Conservation (phyloP, 2,113 vertebrate species). For the Semicossyphus pulcher region DNA sequence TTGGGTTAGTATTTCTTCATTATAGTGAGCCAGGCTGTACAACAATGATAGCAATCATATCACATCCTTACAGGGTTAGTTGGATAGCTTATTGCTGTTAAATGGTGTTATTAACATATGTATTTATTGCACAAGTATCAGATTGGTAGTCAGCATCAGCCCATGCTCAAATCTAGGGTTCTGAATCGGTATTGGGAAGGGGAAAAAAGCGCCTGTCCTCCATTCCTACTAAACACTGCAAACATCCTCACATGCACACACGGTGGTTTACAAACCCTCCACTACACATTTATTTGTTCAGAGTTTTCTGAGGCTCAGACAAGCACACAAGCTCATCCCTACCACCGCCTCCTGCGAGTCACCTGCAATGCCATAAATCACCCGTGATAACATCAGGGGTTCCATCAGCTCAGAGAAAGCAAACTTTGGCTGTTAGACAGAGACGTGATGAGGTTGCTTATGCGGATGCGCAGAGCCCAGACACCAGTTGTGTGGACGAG, state of each 20-base stretch:
- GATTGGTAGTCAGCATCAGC: background rate
- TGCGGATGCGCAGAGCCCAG: constrained; percentile 57
- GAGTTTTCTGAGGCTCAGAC: constrained; percentile 11
- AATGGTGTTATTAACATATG: too few relatives aligned
- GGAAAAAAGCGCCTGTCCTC: background rate
- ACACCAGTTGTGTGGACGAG: constrained; percentile 53
- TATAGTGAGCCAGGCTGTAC: too few relatives aligned
- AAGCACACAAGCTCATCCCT: constrained; percentile 1
- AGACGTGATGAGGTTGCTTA: constrained; percentile 75
- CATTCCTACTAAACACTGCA: background rate
- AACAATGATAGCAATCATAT: too few relatives aligned
- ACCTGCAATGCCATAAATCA: constrained; percentile 37
- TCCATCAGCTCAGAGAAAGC: constrained; percentile 49
- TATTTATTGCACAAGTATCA: too few relatives aligned
- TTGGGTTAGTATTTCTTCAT: too few relatives aligned
- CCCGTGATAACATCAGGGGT: constrained; percentile 47
- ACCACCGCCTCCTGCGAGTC: background rate
- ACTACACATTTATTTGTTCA: constrained; percentile 34
- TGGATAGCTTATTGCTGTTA: too few relatives aligned
- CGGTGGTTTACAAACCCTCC: constrained; percentile 1
- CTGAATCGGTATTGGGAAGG: background rate
- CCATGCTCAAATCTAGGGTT: background rate
- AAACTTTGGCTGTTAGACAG: constrained; percentile 60
- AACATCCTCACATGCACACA: background rate
- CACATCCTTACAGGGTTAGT: too few relatives aligned